A percentile compares a stretch with the other conserved stretches of the same genome.
Conservation (phyloP, 2,113 vertebrate genomes). For the Lepidiolamprologus cunningtoni region DNA sequence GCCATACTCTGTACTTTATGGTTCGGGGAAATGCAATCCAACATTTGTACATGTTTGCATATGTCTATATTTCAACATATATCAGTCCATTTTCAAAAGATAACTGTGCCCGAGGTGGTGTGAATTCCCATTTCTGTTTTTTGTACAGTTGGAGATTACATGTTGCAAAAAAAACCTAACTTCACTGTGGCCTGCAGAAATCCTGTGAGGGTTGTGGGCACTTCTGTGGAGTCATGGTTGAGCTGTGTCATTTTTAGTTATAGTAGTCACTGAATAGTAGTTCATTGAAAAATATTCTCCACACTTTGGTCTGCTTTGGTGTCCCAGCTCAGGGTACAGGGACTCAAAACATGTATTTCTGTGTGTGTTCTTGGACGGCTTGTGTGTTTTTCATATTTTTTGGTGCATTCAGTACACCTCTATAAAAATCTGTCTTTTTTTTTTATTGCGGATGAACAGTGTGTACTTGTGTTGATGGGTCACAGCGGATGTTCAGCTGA, state of each 20-base stretch:
- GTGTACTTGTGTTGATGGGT: neutral
- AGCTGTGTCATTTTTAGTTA: neutral
- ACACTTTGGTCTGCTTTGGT: neutral
- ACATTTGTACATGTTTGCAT: neutral
- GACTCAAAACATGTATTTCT: neutral
- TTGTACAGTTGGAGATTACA: neutral
- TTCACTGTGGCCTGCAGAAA: neutral
- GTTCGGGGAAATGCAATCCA: neutral
- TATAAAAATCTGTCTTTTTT: neutral
- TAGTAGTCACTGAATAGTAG: neutral
- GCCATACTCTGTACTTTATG: neutral
- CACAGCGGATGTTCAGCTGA: conserved; percentile 7
- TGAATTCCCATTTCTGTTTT: neutral
- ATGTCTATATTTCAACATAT: neutral
- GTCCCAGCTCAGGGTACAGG: neutral
- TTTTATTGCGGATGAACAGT: neutral
- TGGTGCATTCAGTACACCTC: neutral
- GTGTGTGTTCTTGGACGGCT: neutral
- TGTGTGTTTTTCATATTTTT: neutral
- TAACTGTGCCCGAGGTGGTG: neutral
- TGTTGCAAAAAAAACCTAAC: neutral
- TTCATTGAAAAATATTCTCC: neutral
- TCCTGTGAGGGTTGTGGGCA: neutral
- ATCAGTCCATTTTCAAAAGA: neutral
- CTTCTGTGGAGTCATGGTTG: neutral